These are phyloP conservation scores for Dione vanillae DNA, from an alignment of 2,888 invertebrate species.

Conservation along the genomic window DNA sequence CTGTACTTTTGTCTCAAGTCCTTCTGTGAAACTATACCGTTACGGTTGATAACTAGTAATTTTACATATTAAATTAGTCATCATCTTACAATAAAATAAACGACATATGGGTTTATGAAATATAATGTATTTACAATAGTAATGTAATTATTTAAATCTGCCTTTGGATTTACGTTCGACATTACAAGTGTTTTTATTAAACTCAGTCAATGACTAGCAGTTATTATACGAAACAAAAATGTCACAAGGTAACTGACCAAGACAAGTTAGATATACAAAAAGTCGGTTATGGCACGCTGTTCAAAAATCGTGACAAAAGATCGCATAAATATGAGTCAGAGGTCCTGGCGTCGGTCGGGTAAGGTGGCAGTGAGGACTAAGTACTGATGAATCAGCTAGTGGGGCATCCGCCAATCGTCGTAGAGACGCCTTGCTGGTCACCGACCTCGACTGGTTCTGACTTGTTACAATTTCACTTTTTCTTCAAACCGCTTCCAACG, in stretches of 20 bases:
- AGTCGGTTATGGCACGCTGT: conserved; percentile 4
- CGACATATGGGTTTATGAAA: too few species aligned
- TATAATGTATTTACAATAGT: too few species aligned
- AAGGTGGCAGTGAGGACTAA: conserved; percentile 56
- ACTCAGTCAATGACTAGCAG: not conserved
- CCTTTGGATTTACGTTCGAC: too few species aligned
- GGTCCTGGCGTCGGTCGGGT: conserved; percentile 52
- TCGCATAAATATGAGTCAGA: conserved; percentile 54
- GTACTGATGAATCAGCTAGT: conserved; percentile 72
- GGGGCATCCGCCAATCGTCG: conserved; percentile 64
- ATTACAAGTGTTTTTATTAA: not conserved
- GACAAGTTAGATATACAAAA: conserved; percentile 11
- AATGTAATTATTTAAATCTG: too few species aligned
- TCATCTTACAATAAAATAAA: not conserved
- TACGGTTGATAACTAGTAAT: not conserved
- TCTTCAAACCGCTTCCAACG: conserved; percentile 53
- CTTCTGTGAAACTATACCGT: conserved; percentile 56
- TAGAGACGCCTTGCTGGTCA: conserved; percentile 68
- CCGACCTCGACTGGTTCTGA: conserved; percentile 80
- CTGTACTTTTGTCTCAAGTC: conserved; percentile 67
- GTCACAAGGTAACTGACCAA: conserved; percentile 13
- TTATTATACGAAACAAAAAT: conserved; percentile 7
- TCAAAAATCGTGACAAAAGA: conserved; percentile 47
- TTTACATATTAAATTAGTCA: not conserved
- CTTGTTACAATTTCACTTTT: conserved; percentile 82